Evolutionary conservation across 1,140 invertebrate species (phyloP), one percentile per base, ranked within the genome.

Genomic region (Ericerus pela): DNA sequence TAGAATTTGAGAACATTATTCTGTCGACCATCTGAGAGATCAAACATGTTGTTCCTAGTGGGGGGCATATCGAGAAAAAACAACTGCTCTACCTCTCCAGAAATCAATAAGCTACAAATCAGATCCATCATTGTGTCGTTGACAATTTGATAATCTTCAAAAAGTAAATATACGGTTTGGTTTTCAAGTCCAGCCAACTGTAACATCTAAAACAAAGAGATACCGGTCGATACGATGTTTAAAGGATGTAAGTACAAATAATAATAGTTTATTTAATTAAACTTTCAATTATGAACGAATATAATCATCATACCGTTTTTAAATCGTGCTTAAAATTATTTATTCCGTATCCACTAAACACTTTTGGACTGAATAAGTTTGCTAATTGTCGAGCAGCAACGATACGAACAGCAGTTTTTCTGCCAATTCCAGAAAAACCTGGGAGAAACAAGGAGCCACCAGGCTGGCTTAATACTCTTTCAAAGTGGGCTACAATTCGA

Each of bases 61-160:
- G 26, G 12, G 16, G 3, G 8, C 20, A 55, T 18, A 33, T 8
- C 30, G 30, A 33, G 8, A 33, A 33, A 33, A 10, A 10, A 10
- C 8, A 33, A 33, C 30, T 33, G 30, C 37, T 58, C 57, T 62
- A 75, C 70, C 67, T 85, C 82, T 33, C 84, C 84, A 56, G 80
- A 75, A 29, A 78, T 77, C 51, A 88, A 66, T 3, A 88, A 66
- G 51, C 77, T 76, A 65, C 84, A 83, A 16, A 88, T 68, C 56
- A 80, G 69, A 63, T 83, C 81, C 18, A 84, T 67, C 70, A 84
- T 76, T 60, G 73, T 65, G 3, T 70, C 63, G 31, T 87, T 78
- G 3, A 81, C 70, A 18, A 91, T 72, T 60, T 94, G 84, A 65
- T 87, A 81, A 61, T 95, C 90, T 65, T 96, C 90, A 1, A 96